Evolutionary conservation across 2,888 invertebrate species (phyloP), one percentile per base, ranked within the genome.

Genomic region (Abrostola tripartita): DNA sequence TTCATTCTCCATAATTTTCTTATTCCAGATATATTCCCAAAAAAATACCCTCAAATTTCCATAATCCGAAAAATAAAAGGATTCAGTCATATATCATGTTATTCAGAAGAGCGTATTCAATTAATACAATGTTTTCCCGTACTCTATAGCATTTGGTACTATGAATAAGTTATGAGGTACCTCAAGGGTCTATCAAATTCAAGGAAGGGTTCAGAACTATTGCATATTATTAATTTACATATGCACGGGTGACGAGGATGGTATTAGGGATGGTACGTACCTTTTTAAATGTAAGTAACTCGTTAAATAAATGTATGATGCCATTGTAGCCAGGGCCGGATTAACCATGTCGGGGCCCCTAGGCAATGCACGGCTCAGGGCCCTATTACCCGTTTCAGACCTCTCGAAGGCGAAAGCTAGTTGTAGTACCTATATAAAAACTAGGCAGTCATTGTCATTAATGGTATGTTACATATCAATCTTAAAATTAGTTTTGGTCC

Each of bases 161-260:
- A 66, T 79, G 74, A 79, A 78, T 78, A 74, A 79, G 59, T 56
- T 44, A 79, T 78, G 69, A 79, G 62, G 51, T 54, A 41, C 57
- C 57, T 68, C 56, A 37, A 4, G 38, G 55, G 56, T 55, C 63
- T 65, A 74, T 72, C 74, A 69, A 72, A 65, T 62, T 68, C 68
- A 53, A 66, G 74, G 67, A 69, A 68, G 65, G 75, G 67, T 62
- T 49, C 14, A 59, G 42, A 42, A 68, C 67, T 73, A 78, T 70
- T 68, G 61, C 63, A 73, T 59, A 76, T 77, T 79, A 74, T 73
- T 79, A 61, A 37, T 12, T 47, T 68, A 54, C 41, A 56, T 57
- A 56, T 52, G 52, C 42, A 61, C 11, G 50, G 57, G 40, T 65
- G 52, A 65, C 42, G n/a, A 51, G 40, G 37, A 53, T 24, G 24